Evolutionary conservation across 2,797 vertebrate genomes (phyloP).

Genomic region (Anolis apletophallus): DNA sequence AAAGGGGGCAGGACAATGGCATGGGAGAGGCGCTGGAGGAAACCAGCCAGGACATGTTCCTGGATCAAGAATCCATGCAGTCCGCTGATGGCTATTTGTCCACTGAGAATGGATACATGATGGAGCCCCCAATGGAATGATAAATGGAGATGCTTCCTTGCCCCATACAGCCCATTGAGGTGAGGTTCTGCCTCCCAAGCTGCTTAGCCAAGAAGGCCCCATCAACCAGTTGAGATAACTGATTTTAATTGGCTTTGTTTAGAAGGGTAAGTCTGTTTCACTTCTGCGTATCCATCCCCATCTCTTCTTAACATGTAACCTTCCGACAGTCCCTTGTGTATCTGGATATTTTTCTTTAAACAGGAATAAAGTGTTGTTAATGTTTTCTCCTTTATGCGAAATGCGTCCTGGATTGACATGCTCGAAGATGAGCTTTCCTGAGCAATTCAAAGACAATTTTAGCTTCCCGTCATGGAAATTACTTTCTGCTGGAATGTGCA

Average conservation of each 20-base stretch:
- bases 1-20: conserved; percentile 82
- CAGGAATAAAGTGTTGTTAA: conserved; percentile 47
- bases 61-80: conserved; percentile 86
- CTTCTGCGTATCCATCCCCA: conserved; percentile 25
- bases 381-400: conserved; percentile 25
- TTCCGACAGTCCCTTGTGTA: conserved; percentile 31
- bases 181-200: conserved; percentile 30
- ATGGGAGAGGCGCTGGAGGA: conserved; percentile 78
- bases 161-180: not conserved
- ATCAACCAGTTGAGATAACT: conserved; percentile 23
- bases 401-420: not conserved
- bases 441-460: not conserved
- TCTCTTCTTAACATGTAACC: conserved; percentile 44
- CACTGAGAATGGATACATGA: conserved; percentile 85
- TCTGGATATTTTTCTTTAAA: conserved; percentile 44
- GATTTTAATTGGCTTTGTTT: conserved; percentile 39
- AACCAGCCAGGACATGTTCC: conserved; percentile 84
- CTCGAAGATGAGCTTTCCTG: not conserved
- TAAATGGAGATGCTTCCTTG: conserved; percentile 5
- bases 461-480: not conserved
- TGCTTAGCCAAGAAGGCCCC: conserved; percentile 23
- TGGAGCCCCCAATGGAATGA: conserved; percentile 84
- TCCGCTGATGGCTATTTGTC: conserved; percentile 87
- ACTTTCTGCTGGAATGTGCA: not conserved
- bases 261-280: conserved; percentile 49